Percentiles rank a stretch among this genome's conserved stretches.
These are phyloP conservation scores for Girardia tigrina DNA, from an alignment of 2,888 invertebrate species.

Conservation along the genomic window DNA sequence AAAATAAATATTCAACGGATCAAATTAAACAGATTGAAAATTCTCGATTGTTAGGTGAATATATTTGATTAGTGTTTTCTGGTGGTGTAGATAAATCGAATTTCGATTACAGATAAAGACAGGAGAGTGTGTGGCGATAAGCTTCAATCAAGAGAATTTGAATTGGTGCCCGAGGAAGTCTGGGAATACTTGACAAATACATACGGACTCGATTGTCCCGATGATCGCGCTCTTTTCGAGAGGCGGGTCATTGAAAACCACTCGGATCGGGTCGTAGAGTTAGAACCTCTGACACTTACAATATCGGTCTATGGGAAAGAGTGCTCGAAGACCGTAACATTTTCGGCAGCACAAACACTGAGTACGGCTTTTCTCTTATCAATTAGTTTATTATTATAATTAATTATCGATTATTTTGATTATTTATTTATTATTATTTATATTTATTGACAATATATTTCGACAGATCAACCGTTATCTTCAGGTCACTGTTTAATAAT, in stretches of 20 bases:
- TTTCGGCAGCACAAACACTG: not conserved
- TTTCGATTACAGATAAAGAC: not conserved
- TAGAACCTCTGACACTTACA: not conserved
- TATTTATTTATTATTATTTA: no score
- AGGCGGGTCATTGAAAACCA: not conserved
- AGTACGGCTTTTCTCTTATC: no score
- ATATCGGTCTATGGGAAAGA: not conserved
- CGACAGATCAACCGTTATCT: no score
- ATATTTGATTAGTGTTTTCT: not conserved
- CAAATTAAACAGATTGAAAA: not conserved
- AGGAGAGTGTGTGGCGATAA: not conserved
- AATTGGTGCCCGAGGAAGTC: not conserved
- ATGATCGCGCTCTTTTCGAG: not conserved
- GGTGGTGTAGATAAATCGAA: not conserved
- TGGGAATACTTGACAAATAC: not conserved
- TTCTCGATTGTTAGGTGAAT: not conserved
- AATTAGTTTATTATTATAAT: no score
- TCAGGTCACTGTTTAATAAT: no score
- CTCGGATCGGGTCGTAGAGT: not conserved
- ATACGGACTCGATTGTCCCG: not conserved
- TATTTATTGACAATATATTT: no score
- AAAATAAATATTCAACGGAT: not conserved
- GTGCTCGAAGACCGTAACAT: not conserved
- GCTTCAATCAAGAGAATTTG: not conserved
- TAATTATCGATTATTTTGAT: no score